Evolutionary conservation across 2,113 vertebrate species (phyloP).

Genomic region (Eolophus roseicapilla): DNA sequence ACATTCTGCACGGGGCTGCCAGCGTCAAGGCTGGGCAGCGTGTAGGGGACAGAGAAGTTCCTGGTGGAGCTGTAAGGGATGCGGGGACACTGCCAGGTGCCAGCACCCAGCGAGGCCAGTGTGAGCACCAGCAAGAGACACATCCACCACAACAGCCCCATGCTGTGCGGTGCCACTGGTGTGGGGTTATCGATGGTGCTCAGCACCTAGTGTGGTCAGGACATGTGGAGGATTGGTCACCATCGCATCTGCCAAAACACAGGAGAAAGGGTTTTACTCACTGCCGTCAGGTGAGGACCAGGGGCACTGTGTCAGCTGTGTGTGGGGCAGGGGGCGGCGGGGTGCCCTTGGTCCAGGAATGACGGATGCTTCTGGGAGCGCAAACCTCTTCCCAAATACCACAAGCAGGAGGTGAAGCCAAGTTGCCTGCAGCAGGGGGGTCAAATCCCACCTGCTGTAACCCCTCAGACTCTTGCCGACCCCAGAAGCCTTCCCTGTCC

Average conservation of each 20-base stretch:
- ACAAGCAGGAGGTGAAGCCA: background rate
- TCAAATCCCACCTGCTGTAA: background rate
- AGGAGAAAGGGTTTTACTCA: background rate
- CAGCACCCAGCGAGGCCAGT: fast-evolving
- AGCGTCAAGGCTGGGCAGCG: conserved; percentile 78
- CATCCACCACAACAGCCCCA: background rate
- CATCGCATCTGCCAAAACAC: background rate
- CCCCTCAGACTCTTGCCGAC: background rate
- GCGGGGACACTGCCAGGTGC: conserved; percentile 70
- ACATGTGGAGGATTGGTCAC: fast-evolving
- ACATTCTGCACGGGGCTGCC: conserved; percentile 82
- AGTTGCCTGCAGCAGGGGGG: background rate
- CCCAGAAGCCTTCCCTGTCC: background rate
- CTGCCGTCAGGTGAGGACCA: fast-evolving
- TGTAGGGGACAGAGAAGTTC: conserved; percentile 82
- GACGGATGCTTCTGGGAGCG: background rate
- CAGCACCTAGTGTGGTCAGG: background rate
- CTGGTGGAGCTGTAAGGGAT: conserved; percentile 67
- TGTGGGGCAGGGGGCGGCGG: no score
- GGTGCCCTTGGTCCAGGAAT: background rate
- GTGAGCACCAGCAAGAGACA: background rate
- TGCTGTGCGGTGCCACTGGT: background rate
- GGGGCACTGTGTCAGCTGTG: background rate
- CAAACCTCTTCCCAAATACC: background rate
- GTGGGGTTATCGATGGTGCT: background rate